Conservation (phyloP, 1,140 invertebrate species). For the Alviniconcha marisindica region DNA sequence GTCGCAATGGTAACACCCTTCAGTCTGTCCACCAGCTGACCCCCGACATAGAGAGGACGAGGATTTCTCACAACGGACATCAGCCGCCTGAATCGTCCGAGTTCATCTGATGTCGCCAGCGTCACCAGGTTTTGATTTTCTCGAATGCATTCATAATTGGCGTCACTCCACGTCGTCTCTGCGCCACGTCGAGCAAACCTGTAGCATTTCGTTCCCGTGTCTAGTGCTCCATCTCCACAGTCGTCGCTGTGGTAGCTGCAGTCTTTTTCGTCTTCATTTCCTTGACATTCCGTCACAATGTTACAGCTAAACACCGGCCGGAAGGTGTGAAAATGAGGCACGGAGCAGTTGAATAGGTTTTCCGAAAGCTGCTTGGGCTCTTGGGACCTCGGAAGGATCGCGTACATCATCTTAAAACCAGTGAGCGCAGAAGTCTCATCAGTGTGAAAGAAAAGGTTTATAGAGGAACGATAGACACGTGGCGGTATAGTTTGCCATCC, state of each 20-base stretch:
- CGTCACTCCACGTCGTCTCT: background rate
- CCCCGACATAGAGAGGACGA: background rate
- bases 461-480: background rate
- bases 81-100: background rate
- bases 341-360: background rate
- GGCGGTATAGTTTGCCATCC: too few relatives aligned
- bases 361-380: background rate
- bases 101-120: background rate
- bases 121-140: background rate
- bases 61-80: background rate
- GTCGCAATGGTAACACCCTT: background rate
- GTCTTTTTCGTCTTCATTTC: background rate
- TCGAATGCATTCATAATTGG: background rate
- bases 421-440: background rate
- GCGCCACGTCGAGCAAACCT: background rate
- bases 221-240: background rate
- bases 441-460: background rate
- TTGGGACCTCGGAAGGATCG: background rate
- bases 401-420: constrained; percentile 14
- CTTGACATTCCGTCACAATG: background rate
- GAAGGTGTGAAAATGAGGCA: background rate
- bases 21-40: background rate
- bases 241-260: background rate
- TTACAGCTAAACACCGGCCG: background rate
- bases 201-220: background rate